Base-by-base conservation (phyloP, 2,888 invertebrate species). In the Thelaira solivaga region DNA sequence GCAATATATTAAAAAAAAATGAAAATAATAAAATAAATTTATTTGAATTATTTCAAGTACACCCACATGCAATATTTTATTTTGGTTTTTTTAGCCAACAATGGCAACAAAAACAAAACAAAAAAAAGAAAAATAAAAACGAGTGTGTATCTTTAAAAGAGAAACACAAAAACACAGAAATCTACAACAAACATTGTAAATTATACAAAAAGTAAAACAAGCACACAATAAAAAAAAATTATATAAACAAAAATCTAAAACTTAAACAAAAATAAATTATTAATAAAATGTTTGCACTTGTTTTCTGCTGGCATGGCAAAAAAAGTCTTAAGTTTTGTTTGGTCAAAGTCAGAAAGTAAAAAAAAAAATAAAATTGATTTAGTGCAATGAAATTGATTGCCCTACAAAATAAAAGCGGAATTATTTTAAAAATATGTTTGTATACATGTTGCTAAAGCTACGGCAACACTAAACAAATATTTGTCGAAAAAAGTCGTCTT, bases 41-140 rank as follows among this genome's bases (percentile, higher is more conserved):
- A 36, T 55, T 64, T 64, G 29, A 72, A 64, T 67, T 65, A 73
- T 65, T 67, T 80, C 76, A 69, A 76, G 71, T 76, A 80, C 78
- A 78, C 74, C 78, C 69, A 78, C 78, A 68, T 73, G 55, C 62
- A 57, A 47, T 47, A 18, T 39, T 18, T 26, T 22, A 7, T 24
- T 31, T 62, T 22, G 1, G 16, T 43, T 13, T 31, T 45, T 57
- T n/a, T 31, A 26, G 13, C 18, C 24, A 71, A 61, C 13, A 62
- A 71, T 43, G 16, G 13, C 22, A 41, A 43, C 24, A 51, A 47
- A 36, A 13, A 64, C n/a, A n/a, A n/a, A 71, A 61, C 13, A 62
- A 71, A 34, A 11, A 13, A 36, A 34, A 45, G 13, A 53, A 47
- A 39, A 11, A 65, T n/a, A 31, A 41, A 36, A 59, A 51, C 26